These are phyloP conservation scores for Phrynosoma blainvillii DNA, from an alignment of 2,113 vertebrate species.

Conservation along the genomic window DNA sequence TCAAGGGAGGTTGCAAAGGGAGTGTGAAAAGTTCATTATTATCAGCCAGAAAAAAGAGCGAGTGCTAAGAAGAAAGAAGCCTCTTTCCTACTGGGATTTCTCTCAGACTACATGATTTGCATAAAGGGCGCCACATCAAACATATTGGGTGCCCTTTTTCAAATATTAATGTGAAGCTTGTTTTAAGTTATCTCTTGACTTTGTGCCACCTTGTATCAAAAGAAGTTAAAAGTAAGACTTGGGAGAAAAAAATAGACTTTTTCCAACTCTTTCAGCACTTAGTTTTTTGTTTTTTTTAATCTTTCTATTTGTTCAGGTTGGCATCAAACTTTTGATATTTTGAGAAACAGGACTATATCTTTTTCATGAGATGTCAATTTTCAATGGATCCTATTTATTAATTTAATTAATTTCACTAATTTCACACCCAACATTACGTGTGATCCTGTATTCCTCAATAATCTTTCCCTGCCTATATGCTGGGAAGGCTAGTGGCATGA, in stretches of 20 bases:
- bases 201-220: constrained; percentile 91
- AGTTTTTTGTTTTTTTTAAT: constrained; percentile 49
- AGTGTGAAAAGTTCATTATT: constrained; percentile 93
- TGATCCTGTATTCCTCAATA: constrained; percentile 22
- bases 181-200: constrained; percentile 88
- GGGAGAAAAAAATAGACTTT: constrained; percentile 73
- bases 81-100: constrained; percentile 84
- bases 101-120: constrained; percentile 89
- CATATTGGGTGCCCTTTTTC: constrained; percentile 90
- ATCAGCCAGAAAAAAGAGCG: constrained; percentile 80
- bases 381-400: constrained; percentile 7
- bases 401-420: constrained; percentile 31
- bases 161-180: constrained; percentile 94
- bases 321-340: constrained; percentile 73
- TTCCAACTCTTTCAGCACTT: constrained; percentile 81
- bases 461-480: background rate
- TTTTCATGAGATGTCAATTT: constrained; percentile 52
- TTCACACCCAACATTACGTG: background rate
- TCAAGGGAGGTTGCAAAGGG: constrained; percentile 83
- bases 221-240: constrained; percentile 83
- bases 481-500: background rate
- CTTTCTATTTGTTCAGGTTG: constrained; percentile 75
- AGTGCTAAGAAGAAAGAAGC: constrained; percentile 86
- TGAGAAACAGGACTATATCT: constrained; percentile 56
- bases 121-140: constrained; percentile 96